Percentiles rank a stretch among this genome's conserved stretches.
phyloP scores from a whole-genome alignment of 37 sponge, comb jelly and placozoan species.

The Petrosia ficiformis region DNA sequence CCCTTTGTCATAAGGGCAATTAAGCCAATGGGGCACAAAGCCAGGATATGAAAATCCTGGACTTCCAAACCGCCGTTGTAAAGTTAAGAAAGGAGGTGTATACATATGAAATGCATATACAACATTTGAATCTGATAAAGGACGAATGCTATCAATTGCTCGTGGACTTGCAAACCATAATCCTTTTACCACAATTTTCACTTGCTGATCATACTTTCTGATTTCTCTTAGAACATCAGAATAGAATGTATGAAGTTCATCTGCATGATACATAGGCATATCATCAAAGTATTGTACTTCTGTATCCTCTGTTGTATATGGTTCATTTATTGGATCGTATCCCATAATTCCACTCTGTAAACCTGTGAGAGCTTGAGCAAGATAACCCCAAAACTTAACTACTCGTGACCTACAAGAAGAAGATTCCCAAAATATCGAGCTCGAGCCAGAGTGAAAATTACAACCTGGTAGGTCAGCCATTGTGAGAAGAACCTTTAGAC shows the following conservation, averaged over 20 bases:
- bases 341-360: slow-evolving; percentile 23
- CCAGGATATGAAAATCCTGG: not conserved
- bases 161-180: slow-evolving; percentile 21
- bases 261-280: not conserved
- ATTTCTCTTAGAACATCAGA: slow-evolving; percentile 9
- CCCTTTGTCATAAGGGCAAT: not conserved
- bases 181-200: slow-evolving; percentile 19
- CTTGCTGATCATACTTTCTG: slow-evolving; percentile 20
- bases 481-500: slow-evolving; percentile 36
- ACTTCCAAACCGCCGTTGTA: not conserved
- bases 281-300: slow-evolving; percentile 24
- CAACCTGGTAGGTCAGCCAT: slow-evolving; percentile 46
- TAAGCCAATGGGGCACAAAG: not conserved
- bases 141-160: slow-evolving; percentile 17
- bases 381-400: slow-evolving; percentile 30
- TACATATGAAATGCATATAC: slow-evolving; percentile 49
- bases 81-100: slow-evolving; percentile 20
- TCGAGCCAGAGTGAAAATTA: slow-evolving; percentile 7
- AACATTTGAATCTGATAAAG: slow-evolving; percentile 26
- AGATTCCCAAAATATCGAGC: slow-evolving; percentile 1
- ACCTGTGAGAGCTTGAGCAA: slow-evolving; percentile 19
- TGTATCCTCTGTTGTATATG: slow-evolving; percentile 25
- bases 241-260: slow-evolving; percentile 28
- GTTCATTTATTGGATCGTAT: slow-evolving; percentile 62
- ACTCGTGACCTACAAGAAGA: slow-evolving; percentile 5